These are phyloP conservation scores for Dicrostonyx torquatus DNA, from an alignment of 2,797 vertebrate genomes.

Conservation along the genomic window DNA sequence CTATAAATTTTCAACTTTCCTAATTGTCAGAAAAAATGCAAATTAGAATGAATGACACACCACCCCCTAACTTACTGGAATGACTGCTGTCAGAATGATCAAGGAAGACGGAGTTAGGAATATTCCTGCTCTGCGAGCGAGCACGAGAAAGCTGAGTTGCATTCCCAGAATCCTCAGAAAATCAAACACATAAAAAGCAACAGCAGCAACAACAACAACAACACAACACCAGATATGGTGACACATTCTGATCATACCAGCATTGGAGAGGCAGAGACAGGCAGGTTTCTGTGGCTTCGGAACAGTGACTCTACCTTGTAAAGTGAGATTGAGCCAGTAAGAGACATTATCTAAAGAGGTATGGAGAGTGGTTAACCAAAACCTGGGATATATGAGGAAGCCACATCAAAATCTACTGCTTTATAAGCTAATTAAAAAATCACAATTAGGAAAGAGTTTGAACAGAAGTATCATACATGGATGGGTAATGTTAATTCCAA, in stretches of 20 bases:
- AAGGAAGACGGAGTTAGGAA: neutral
- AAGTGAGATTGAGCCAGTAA: neutral
- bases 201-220: neutral
- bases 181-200: neutral
- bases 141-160: neutral
- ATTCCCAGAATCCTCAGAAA: neutral
- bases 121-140: neutral
- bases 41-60: neutral
- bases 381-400: neutral
- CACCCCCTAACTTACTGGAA: neutral
- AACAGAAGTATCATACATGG: neutral
- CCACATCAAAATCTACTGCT: neutral
- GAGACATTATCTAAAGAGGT: neutral
- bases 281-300: neutral
- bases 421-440: neutral
- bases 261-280: neutral
- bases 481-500: neutral
- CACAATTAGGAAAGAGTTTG: neutral
- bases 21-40: neutral
- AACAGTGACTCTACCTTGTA: neutral
- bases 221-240: neutral
- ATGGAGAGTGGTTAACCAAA: neutral
- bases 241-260: neutral
- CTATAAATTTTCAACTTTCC: neutral
- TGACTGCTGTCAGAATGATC: neutral